Conservation (phyloP, 2,113 vertebrate species). For the Tautogolabrus adspersus region DNA sequence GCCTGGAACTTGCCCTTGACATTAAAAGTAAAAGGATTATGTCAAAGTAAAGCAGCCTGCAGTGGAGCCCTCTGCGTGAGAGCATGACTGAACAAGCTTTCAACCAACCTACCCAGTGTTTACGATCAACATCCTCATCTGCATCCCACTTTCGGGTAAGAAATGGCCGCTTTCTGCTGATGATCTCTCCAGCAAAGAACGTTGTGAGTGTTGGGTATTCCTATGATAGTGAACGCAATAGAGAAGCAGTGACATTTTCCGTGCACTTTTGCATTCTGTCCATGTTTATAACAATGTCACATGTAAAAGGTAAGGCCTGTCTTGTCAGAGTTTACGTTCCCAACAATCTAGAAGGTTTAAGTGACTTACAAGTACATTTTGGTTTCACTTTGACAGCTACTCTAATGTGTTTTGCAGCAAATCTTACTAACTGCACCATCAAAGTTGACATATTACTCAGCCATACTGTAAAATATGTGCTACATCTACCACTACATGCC, state of each 20-base stretch:
- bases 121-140: constrained; percentile 97
- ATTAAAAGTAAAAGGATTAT: constrained; percentile 26
- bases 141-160: constrained; percentile 98
- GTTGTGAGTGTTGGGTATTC: constrained; percentile 98
- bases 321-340: neutral
- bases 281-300: no score
- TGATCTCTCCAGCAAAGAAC: constrained; percentile 99
- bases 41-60: neutral
- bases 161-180: constrained; percentile 97
- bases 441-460: no score
- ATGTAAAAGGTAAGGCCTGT: neutral
- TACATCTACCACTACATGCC: neutral
- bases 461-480: neutral
- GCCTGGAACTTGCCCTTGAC: constrained; percentile 97
- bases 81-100: neutral
- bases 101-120: constrained; percentile 90
- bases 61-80: neutral
- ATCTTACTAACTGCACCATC: no score
- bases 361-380: neutral
- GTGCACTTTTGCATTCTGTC: no score
- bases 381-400: no score
- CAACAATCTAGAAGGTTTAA: neutral
- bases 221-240: constrained; percentile 66
- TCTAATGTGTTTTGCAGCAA: no score
- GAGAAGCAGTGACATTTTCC: neutral